These are phyloP conservation scores for Mellivora capensis DNA, from an alignment of 2,113 vertebrate species.

Conservation along the genomic window DNA sequence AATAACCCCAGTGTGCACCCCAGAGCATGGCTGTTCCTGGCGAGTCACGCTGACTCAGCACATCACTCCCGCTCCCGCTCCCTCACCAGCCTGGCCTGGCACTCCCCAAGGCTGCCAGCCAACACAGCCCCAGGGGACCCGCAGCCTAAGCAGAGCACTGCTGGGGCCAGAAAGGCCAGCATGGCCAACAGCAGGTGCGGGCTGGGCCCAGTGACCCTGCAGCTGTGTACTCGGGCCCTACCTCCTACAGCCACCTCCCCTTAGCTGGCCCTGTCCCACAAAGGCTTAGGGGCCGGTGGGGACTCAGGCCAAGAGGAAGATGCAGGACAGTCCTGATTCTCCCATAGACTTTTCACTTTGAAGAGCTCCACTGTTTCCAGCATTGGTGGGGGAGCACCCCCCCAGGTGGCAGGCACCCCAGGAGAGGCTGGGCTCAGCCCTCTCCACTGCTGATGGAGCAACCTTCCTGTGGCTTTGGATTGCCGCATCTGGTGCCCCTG, in stretches of 20 bases:
- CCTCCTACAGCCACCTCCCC: not conserved
- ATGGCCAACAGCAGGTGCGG: slow-evolving; percentile 1
- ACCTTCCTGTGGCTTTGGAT: slow-evolving; percentile 44
- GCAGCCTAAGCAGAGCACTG: not conserved
- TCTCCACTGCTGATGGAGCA: slow-evolving; percentile 45
- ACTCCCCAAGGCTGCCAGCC: not conserved
- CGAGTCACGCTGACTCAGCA: slow-evolving; percentile 87
- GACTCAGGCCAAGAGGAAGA: not conserved
- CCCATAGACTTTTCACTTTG: not conserved
- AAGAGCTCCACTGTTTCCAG: not conserved
- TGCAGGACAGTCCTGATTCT: too few relatives aligned
- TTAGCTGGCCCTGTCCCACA: not conserved
- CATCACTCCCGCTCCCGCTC: not conserved
- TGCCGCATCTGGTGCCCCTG: slow-evolving; percentile 26
- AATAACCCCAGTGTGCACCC: slow-evolving; percentile 79
- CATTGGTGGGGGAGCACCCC: not conserved
- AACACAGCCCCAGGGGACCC: slow-evolving; percentile 15
- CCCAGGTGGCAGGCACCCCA: not conserved
- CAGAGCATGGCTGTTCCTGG: slow-evolving; percentile 71
- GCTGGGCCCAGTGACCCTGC: not conserved
- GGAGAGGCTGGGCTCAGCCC: not conserved
- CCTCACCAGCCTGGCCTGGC: slow-evolving; percentile 17
- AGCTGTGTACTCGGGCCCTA: not conserved
- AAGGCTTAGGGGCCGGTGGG: not conserved
- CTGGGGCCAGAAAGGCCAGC: not conserved